phyloP scores from a whole-genome alignment of 30 jellyfish, hydroid and myxozoan genomes.

The Catostylus mosaicus region DNA sequence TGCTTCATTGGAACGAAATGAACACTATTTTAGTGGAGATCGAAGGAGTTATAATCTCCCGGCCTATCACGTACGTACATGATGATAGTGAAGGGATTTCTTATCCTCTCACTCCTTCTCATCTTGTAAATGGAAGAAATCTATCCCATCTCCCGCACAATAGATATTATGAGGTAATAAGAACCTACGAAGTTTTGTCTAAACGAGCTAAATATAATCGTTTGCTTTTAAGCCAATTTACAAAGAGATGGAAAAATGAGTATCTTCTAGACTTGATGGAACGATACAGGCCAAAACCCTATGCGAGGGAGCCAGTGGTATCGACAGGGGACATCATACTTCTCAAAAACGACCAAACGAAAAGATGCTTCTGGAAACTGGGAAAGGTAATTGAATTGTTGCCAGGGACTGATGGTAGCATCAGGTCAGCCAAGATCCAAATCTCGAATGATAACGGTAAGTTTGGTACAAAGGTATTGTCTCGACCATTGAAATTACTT shows the following conservation, averaged over 20 bases:
- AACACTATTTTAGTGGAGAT: slow-evolving; percentile 40
- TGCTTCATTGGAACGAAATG: slow-evolving; percentile 29
- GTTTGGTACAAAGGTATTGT: slow-evolving; percentile 49
- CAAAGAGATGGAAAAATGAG: slow-evolving; percentile 59
- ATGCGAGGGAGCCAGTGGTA: slow-evolving; percentile 50
- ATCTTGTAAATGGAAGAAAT: slow-evolving; percentile 50
- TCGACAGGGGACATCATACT: slow-evolving; percentile 75
- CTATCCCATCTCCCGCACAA: slow-evolving; percentile 47
- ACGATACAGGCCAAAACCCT: slow-evolving; percentile 52
- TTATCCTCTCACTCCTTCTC: slow-evolving; percentile 58
- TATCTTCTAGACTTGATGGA: slow-evolving; percentile 62
- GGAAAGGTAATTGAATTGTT: slow-evolving; percentile 46
- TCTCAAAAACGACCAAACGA: slow-evolving; percentile 58
- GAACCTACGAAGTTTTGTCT: slow-evolving; percentile 63
- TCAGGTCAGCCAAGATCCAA: slow-evolving; percentile 53
- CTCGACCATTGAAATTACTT: slow-evolving; percentile 58
- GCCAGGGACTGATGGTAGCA: slow-evolving; percentile 59
- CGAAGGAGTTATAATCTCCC: slow-evolving; percentile 43
- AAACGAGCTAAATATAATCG: slow-evolving; percentile 41
- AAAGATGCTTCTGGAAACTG: slow-evolving; percentile 63
- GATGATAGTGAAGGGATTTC: slow-evolving; percentile 37
- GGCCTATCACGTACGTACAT: slow-evolving; percentile 50
- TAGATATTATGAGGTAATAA: slow-evolving; percentile 47
- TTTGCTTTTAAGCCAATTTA: slow-evolving; percentile 52
- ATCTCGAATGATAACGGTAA: slow-evolving; percentile 53